Conservation (phyloP, 2,113 vertebrate species). For the Holacanthus passer region DNA sequence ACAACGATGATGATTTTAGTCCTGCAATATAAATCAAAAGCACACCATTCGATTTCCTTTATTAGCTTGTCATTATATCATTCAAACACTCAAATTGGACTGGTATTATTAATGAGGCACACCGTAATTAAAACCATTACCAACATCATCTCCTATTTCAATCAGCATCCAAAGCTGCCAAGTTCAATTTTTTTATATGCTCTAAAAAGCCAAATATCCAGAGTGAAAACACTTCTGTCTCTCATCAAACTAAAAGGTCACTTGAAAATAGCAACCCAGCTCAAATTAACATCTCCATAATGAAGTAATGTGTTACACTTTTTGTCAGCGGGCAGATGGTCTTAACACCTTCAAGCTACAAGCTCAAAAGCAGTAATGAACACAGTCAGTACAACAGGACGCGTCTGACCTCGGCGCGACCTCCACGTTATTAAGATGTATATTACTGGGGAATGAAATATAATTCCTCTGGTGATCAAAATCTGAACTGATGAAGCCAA, state of each 20-base stretch:
- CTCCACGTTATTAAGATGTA: conserved; percentile 22
- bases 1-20: background rate
- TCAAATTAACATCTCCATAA: conserved; percentile 49
- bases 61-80: conserved; percentile 4
- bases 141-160: background rate
- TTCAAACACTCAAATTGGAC: background rate
- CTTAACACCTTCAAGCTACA: conserved; percentile 43
- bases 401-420: conserved; percentile 33
- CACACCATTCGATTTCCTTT: background rate
- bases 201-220: background rate
- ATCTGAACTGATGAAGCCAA: conserved; percentile 11
- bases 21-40: background rate
- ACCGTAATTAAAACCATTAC: conserved; percentile 1
- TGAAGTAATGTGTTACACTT: conserved; percentile 40
- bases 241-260: conserved; percentile 49
- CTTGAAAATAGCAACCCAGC: conserved; percentile 26
- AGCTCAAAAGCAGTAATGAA: conserved; percentile 55
- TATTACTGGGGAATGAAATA: conserved; percentile 18
- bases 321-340: conserved; percentile 47
- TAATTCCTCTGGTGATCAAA: conserved; percentile 32
- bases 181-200: background rate
- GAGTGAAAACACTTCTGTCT: conserved; percentile 29
- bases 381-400: conserved; percentile 35
- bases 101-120: background rate
- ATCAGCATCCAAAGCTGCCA: background rate